Conservation (phyloP, 2,797 vertebrate species). For the Prionace glauca region DNA sequence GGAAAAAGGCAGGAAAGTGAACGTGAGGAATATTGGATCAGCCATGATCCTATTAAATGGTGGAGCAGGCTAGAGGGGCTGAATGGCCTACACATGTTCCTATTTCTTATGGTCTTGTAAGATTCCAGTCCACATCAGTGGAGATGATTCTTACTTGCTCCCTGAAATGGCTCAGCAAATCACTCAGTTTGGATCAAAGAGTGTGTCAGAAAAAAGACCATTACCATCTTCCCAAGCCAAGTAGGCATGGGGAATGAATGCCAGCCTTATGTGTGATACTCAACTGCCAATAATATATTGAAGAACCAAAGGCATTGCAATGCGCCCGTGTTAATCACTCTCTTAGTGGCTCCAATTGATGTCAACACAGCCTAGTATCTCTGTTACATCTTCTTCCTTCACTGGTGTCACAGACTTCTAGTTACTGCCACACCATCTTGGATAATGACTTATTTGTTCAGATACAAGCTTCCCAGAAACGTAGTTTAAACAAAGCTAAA, state of each 20-base stretch:
- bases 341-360: too few relatives aligned
- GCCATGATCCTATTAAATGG: too few relatives aligned
- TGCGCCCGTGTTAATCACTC: not conserved
- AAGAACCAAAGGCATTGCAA: not conserved
- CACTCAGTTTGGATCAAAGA: not conserved
- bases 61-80: too few relatives aligned
- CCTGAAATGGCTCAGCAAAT: not conserved
- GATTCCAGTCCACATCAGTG: not conserved
- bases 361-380: not conserved
- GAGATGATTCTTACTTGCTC: not conserved
- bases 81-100: too few relatives aligned
- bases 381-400: not conserved
- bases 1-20: too few relatives aligned
- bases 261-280: not conserved
- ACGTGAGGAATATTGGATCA: too few relatives aligned
- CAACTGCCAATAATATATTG: not conserved
- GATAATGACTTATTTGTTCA: not conserved
- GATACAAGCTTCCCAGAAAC: not conserved
- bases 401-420: not conserved
- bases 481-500: not conserved
- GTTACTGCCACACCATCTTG: not conserved
- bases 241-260: not conserved
- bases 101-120: too few relatives aligned
- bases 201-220: not conserved
- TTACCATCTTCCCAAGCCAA: not conserved